Conservation (phyloP, 2,888 invertebrate genomes). For the Syrista parreyssii region DNA sequence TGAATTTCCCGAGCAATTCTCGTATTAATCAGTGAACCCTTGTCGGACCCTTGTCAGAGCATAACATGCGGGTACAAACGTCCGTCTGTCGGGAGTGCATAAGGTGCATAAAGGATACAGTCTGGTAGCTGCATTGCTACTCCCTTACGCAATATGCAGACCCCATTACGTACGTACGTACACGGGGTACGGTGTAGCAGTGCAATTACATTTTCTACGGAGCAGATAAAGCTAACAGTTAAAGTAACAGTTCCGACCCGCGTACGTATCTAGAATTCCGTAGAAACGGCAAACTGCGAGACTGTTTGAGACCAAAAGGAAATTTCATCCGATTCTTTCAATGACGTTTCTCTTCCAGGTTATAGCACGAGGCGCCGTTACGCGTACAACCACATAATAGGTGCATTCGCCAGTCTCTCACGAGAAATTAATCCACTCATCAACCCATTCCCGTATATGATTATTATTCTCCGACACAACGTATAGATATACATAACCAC, state of each 20-base stretch:
- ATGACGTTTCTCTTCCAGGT: neutral
- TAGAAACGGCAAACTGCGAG: neutral
- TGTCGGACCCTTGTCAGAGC: conserved; percentile 10
- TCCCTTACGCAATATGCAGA: neutral
- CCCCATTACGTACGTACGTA: neutral
- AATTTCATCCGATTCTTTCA: neutral
- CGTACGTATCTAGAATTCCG: neutral
- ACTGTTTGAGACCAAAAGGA: neutral
- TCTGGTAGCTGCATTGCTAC: neutral
- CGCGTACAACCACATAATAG: neutral
- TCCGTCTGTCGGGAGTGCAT: neutral
- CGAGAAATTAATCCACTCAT: neutral
- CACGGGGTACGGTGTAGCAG: neutral
- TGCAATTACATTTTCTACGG: neutral
- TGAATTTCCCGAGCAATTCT: neutral
- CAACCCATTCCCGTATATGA: neutral
- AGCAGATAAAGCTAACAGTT: neutral
- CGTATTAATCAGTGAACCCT: neutral
- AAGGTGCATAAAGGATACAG: neutral
- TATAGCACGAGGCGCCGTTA: neutral
- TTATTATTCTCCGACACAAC: neutral
- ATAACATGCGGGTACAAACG: neutral
- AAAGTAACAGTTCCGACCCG: neutral
- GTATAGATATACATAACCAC: neutral
- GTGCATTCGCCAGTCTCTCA: neutral